A percentile compares a stretch with the other conserved stretches of the same genome.
These are phyloP conservation scores for Myotis pilosus DNA, from an alignment of 2,797 vertebrate species.

Conservation along the genomic window DNA sequence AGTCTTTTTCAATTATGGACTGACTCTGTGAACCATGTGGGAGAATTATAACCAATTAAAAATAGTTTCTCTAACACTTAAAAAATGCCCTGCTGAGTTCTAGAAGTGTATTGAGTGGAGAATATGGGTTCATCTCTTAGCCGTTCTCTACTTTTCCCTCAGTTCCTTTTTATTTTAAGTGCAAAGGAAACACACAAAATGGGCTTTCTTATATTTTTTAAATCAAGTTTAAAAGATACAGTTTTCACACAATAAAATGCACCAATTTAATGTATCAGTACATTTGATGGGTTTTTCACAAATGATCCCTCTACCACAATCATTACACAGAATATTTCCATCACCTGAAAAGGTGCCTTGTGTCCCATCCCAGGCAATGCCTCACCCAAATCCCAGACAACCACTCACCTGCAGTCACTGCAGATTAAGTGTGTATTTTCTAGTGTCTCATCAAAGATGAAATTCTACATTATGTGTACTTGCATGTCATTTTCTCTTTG, in stretches of 20 bases:
- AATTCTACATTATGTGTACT: neutral
- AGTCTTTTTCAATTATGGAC: too few species aligned
- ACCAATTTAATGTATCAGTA: neutral
- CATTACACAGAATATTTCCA: neutral
- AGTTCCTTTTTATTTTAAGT: neutral
- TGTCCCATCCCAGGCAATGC: neutral
- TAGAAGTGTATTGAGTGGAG: neutral
- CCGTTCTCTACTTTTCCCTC: neutral
- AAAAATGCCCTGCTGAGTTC: neutral
- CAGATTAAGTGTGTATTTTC: neutral
- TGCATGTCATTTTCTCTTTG: neutral
- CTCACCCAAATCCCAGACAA: neutral
- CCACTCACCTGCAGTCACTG: neutral
- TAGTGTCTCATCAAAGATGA: neutral
- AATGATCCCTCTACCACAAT: neutral
- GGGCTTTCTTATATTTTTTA: neutral
- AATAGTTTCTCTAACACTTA: slow-evolving; percentile 14
- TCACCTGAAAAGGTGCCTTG: neutral
- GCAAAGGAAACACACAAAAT: neutral
- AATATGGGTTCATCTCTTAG: neutral
- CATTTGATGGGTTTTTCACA: neutral
- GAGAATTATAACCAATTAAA: slow-evolving; percentile 3
- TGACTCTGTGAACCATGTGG: neutral
- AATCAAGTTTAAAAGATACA: neutral
- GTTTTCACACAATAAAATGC: neutral